Evolutionary conservation across 2,888 invertebrate species (phyloP), one percentile per base, ranked within the genome.

Genomic region (Nomada ruficornis): DNA sequence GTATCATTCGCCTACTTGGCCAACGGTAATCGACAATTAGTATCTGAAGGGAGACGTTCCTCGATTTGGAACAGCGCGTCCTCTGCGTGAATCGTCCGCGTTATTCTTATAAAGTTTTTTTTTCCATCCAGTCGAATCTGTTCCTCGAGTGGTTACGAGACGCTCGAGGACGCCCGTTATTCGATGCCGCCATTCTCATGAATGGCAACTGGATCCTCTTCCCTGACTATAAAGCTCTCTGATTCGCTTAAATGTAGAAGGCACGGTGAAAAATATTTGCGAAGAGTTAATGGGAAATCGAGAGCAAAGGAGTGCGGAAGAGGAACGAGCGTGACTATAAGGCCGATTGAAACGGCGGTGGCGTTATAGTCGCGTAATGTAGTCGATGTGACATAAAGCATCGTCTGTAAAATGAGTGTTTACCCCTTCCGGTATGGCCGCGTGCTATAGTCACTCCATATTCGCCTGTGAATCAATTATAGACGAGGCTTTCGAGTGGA

Each of bases 371-470:
- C 57, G 55, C 60, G 54, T 65, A 59, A 84, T 29, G 63, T 54
- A 73, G 67, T 74, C 50, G 68, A 79, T 10, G 26, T 71, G n/a
- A 52, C 54, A 54, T 20, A 15, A 52, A 63, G 3, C 62, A 60
- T 69, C 67, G 82, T 75, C 60, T 23, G 77, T 50, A 67, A 73
- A 80, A 72, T 54, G 78, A 78, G 81, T 84, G 80, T 82, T 86
- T 87, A 89, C 85, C 68, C 77, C 73, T 78, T 64, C 63, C 79
- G 79, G 80, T 79, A 68, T 67, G 80, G 79, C 57, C 63, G n/a
- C 59, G 47, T 52, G 47, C 44, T 78, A 73, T 68, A 79, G 79
- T 68, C 67, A 71, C 65, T 23, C 47, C 44, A 44, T 10, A 36
- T 10, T 10, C 42, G 63, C 26, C 42, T 13, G 55, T n/a, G 57